Conservation (phyloP, 2,113 vertebrate genomes). For the Circaetus gallicus region DNA sequence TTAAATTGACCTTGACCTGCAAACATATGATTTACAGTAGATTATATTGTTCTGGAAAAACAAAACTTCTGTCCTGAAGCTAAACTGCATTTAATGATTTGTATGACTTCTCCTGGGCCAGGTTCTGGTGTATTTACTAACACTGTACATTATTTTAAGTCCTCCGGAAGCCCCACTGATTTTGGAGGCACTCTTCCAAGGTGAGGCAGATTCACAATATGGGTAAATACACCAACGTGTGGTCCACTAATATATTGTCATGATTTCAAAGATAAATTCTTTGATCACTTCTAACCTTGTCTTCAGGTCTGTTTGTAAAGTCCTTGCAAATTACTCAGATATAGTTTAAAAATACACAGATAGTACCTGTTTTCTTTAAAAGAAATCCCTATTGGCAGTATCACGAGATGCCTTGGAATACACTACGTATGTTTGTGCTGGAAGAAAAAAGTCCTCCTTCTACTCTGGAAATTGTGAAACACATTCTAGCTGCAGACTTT, state of each 20-base stretch:
- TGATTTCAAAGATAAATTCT: neutral
- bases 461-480: neutral
- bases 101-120: neutral
- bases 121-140: neutral
- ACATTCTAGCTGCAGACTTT: neutral
- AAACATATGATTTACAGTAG: constrained; percentile 22
- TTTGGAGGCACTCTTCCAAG: neutral
- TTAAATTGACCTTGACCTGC: constrained; percentile 56
- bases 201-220: neutral
- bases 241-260: neutral
- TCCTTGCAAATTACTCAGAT: neutral
- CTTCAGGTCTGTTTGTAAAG: constrained; percentile 8
- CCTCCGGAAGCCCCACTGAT: neutral
- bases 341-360: neutral
- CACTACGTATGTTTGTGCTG: neutral
- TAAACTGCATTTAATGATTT: constrained; percentile 34
- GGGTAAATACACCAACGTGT: neutral
- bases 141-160: neutral
- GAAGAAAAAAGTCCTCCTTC: neutral
- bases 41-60: constrained; percentile 39
- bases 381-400: neutral
- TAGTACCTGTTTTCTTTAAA: neutral
- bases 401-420: neutral
- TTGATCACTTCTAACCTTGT: neutral
- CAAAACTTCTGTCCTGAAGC: constrained; percentile 25